Evolutionary conservation across 2,113 vertebrate species (phyloP), one percentile per base, ranked within the genome.

Genomic region (Platichthys stellatus): DNA sequence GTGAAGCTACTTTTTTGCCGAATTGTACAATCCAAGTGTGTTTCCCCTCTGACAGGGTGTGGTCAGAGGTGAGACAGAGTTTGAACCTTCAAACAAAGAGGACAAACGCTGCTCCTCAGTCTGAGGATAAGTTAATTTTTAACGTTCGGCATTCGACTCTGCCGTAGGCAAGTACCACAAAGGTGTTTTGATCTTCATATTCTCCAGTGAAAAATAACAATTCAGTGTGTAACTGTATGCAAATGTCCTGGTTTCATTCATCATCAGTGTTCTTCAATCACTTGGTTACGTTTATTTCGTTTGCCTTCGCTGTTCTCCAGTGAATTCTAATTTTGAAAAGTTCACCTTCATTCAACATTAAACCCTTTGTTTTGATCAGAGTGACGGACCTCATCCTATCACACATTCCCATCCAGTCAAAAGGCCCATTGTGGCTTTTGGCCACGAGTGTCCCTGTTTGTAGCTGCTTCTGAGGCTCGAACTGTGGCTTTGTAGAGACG

Each of bases 381-480:
- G 18, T 45, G 45, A 68, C 23, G 43, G 23, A 43, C 24, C 38
- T 13, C 7, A 56, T 69, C 67, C 40, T 63, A 76, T 82, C 45
- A 67, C 69, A 81, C 61, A 45, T 78, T 68, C 63, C 61, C 60
- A 75, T 75, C 65, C 38, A n/a, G 1, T 73, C 61, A 24, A 64
- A 69, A 81, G 65, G 18, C 54, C 38, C 23, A 59, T 17, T 28
- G 59, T 82, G 81, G 84, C 80, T 64, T 35, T 38, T 63, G 49
- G 82, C 86, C 87, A 88, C 82, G 57, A 70, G 20, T 62, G 57
- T 65, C 43, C 38, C 53, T 57, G 70, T 82, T 82, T 89, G 82
- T 85, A 69, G 79, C 54, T 9, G 69, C 81, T 73, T 87, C 84
- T 88, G 72, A 87, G 77, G 90, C 71, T 71, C 11, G 3, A 72